Conservation (phyloP, 2,113 vertebrate genomes). For the Oncorhynchus mykiss region DNA sequence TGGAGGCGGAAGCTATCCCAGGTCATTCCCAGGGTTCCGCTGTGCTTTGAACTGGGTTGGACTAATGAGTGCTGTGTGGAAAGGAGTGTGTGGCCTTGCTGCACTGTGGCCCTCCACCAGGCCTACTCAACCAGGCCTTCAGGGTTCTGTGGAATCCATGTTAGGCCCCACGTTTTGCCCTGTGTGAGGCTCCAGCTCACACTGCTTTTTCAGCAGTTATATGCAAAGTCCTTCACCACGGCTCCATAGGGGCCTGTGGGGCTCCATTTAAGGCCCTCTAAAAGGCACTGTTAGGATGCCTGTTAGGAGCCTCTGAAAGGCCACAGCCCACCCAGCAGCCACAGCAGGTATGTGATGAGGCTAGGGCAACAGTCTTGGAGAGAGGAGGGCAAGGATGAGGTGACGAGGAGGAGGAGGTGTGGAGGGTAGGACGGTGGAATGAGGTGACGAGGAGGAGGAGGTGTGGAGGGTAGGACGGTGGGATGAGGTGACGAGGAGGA, state of each 20-base stretch:
- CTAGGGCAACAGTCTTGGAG: slow-evolving; percentile 23
- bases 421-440: no score
- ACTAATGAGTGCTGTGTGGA: slow-evolving; percentile 6
- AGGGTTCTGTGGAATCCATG: background rate
- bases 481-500: no score
- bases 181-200: slow-evolving; percentile 9
- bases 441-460: no score
- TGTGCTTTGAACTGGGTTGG: background rate
- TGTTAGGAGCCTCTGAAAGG: background rate
- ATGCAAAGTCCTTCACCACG: background rate
- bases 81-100: background rate
- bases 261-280: background rate
- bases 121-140: background rate
- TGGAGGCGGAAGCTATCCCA: background rate
- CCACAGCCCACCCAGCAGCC: slow-evolving; percentile 6
- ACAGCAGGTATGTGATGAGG: slow-evolving; percentile 15
- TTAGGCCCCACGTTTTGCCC: background rate
- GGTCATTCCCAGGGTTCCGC: background rate
- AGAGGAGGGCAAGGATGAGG: slow-evolving; percentile 19
- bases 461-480: no score
- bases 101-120: background rate
- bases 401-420: no score
- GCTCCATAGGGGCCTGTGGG: no score
- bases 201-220: background rate
- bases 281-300: background rate